Evolutionary conservation across 2,113 vertebrate species (phyloP).

Genomic region (Elgaria multicarinata): DNA sequence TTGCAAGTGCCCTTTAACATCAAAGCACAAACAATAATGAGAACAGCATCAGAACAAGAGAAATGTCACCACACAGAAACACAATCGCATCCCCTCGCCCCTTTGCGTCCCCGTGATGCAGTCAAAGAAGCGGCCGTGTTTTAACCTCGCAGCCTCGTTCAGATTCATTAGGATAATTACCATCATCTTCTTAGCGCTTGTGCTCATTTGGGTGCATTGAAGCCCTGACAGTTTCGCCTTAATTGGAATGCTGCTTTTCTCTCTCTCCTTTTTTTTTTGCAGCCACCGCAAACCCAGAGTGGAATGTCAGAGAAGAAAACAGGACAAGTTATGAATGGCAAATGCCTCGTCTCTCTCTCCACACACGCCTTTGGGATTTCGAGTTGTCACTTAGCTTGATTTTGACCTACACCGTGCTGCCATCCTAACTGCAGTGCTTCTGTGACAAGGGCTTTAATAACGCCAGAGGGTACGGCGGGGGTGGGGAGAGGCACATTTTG

Average conservation of each 20-base stretch:
- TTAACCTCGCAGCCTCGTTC: conserved; percentile 7
- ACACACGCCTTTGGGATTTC: conserved; percentile 7
- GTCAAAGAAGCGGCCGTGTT: not conserved
- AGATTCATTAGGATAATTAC: conserved; percentile 23
- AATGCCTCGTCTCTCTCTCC: not conserved
- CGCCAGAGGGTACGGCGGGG: conserved; percentile 12
- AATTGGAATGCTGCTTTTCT: not conserved
- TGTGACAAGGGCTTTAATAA: conserved; percentile 36
- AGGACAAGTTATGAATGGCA: conserved; percentile 15
- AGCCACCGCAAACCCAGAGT: conserved; percentile 15
- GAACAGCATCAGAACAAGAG: conserved; percentile 9
- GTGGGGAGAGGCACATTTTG: conserved; percentile 26
- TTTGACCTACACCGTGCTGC: conserved; percentile 22
- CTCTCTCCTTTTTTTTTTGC: conserved; percentile 29
- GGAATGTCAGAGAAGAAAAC: conserved; percentile 39
- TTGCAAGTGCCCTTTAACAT: not conserved
- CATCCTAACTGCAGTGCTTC: conserved; percentile 43
- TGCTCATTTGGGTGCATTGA: conserved; percentile 1
- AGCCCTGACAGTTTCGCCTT: not conserved
- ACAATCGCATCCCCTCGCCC: not conserved
- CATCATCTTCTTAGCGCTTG: not conserved
- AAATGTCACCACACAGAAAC: conserved; percentile 15
- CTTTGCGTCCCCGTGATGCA: not conserved
- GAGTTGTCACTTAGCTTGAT: conserved; percentile 53
- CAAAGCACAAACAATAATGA: conserved; percentile 2